Evolutionary conservation across 2,888 invertebrate genomes (phyloP), one percentile per base, ranked within the genome.

Genomic region (Ceriagrion tenellum): DNA sequence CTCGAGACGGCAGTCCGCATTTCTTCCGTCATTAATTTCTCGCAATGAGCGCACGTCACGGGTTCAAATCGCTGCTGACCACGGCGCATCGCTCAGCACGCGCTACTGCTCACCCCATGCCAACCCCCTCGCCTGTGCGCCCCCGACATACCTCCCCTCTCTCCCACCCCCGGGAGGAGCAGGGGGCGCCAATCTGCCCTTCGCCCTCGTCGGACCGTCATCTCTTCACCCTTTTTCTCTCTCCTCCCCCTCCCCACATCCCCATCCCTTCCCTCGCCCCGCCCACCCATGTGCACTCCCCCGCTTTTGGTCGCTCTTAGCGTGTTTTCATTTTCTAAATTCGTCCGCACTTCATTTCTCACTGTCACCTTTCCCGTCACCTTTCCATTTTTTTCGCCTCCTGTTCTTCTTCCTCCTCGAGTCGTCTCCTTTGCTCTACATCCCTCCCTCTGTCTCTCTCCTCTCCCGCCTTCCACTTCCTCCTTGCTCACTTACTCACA

Each of bases 261-360:
- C n/a, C n/a, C n/a, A n/a, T n/a, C n/a, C 18, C n/a, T 20, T 13
- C 16, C 63, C 23, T 23, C 63, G 63, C 23, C 23, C 26, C 12
- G 69, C 69, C 69, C 69, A 69, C 69, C 69, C 69, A 23, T 26
- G 18, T 69, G 26, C 69, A 69, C 12, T 69, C 69, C 12, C 69
- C 26, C 69, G 10, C 69, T 59, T 18, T 20, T 30, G 35, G 59
- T 30, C 63, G 23, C 93, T 69, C 93, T 69, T 69, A 47, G 69
- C 69, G 93, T 93, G 93, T 93, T 93, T 93, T 93, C 93, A 93
- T 93, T 93, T 93, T 93, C 93, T 93, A 93, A 93, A 93, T 93
- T 93, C 93, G 93, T 93, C 93, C 59, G 35, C 69, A 93, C 93
- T 93, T 93, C 93, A 93, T 93, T 93, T 47, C 69, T 93, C 93